Conservation (phyloP, 2,113 vertebrate genomes). For the Anhinga rufa region DNA sequence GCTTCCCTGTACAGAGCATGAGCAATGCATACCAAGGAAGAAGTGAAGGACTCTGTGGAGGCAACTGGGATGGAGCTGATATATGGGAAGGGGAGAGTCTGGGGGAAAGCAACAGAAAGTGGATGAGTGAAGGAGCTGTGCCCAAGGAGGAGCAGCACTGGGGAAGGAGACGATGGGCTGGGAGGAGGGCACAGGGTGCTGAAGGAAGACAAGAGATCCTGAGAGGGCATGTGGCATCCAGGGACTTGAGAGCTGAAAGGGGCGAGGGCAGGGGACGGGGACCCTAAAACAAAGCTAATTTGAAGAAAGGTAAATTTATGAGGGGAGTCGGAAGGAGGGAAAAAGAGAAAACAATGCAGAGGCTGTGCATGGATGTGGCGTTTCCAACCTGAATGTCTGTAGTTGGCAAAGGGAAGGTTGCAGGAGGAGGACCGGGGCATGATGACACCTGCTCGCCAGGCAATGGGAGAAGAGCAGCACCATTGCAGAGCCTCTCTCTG, state of each 20-base stretch:
- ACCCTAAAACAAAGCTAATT: not conserved
- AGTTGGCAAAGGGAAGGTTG: not conserved
- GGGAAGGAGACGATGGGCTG: not conserved
- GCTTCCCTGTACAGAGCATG: not conserved
- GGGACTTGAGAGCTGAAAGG: not conserved
- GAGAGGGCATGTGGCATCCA: not conserved
- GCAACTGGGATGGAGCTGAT: not conserved
- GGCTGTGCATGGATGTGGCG: not conserved
- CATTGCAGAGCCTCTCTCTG: not conserved
- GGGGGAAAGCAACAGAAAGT: not conserved
- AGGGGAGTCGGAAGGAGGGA: not conserved
- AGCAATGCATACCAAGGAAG: not conserved
- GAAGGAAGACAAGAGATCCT: not conserved
- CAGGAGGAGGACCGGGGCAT: not conserved
- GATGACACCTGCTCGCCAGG: not conserved
- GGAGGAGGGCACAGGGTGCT: not conserved
- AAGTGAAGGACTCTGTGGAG: not conserved
- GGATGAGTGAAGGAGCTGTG: not conserved
- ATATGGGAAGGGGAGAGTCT: not conserved
- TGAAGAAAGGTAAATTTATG: not conserved
- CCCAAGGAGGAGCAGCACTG: not conserved
- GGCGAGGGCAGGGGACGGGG: too few relatives aligned
- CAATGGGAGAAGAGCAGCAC: not conserved
- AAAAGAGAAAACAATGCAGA: not conserved
- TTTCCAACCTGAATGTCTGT: not conserved